Conservation (phyloP, 2,113 vertebrate species). For the Lasiurus cinereus region DNA sequence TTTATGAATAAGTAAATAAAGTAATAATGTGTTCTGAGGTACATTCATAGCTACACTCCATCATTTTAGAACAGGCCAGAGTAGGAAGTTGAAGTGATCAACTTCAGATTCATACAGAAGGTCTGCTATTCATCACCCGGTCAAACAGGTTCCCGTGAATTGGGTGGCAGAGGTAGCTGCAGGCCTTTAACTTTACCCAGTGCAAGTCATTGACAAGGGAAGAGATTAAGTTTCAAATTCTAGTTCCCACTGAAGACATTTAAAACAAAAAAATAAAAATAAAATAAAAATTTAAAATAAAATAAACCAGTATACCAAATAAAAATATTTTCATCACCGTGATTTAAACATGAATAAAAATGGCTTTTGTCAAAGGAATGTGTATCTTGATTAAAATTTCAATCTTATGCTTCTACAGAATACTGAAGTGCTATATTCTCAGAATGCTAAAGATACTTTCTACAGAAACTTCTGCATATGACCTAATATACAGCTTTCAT, state of each 20-base stretch:
- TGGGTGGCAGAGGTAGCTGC: background rate
- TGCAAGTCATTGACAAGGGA: background rate
- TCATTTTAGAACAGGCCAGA: background rate
- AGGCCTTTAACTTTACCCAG: background rate
- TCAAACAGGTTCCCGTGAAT: background rate
- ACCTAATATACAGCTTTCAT: background rate
- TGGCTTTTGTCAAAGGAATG: constrained; percentile 29
- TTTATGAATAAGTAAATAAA: background rate
- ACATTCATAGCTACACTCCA: background rate
- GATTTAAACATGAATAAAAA: constrained; percentile 54
- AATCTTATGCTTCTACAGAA: background rate
- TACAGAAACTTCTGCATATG: constrained; percentile 10
- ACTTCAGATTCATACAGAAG: background rate
- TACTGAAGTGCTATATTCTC: background rate
- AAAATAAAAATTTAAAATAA: background rate
- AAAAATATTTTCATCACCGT: constrained; percentile 40
- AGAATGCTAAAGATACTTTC: background rate
- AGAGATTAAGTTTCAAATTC: constrained; percentile 45
- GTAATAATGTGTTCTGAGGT: background rate
- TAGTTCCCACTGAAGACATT: background rate
- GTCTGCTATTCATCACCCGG: background rate
- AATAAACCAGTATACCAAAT: background rate
- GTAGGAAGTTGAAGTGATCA: background rate
- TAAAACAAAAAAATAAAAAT: background rate
- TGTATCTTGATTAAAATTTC: constrained; percentile 52